phyloP scores from a whole-genome alignment of 2,797 vertebrate genomes.

The Champsocephalus esox region DNA sequence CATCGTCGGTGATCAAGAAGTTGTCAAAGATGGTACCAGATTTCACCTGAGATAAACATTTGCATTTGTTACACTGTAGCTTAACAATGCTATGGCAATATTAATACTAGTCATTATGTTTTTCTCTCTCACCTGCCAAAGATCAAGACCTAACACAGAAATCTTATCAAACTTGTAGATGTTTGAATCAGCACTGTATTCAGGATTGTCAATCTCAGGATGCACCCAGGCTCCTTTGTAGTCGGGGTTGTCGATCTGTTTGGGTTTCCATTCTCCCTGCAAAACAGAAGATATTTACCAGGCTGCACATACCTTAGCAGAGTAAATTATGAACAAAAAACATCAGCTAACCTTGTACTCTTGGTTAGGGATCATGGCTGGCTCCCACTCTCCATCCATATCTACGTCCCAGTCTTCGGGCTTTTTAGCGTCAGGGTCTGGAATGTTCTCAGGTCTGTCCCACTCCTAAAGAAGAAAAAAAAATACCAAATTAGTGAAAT shows the following conservation, averaged over 20 bases:
- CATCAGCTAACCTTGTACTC: conserved; percentile 90
- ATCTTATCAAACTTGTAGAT: conserved; percentile 86
- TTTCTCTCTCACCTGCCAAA: conserved; percentile 84
- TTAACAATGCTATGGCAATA: background rate
- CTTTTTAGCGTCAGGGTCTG: conserved; percentile 95
- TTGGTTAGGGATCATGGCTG: conserved; percentile 93
- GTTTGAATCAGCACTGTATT: conserved; percentile 81
- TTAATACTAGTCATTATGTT: background rate
- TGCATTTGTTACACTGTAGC: background rate
- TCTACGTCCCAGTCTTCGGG: conserved; percentile 97
- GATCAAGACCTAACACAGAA: conserved; percentile 85
- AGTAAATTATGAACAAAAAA: background rate
- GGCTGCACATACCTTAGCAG: background rate
- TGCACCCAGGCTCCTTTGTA: conserved; percentile 88
- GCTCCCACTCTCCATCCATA: conserved; percentile 98
- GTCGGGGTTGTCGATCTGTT: conserved; percentile 86
- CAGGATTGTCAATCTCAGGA: conserved; percentile 89
- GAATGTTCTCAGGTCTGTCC: conserved; percentile 94
- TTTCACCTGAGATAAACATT: conserved; percentile 80
- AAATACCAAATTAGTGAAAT: background rate
- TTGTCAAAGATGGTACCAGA: conserved; percentile 91
- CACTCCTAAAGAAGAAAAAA: conserved; percentile 84
- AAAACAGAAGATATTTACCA: conserved; percentile 19
- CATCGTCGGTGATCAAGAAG: conserved; percentile 87
- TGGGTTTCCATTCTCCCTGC: conserved; percentile 87